Evolutionary conservation across 92 coral and sea anemone species (phyloP), one percentile per base, ranked within the genome.

Genomic region (Porites rus): DNA sequence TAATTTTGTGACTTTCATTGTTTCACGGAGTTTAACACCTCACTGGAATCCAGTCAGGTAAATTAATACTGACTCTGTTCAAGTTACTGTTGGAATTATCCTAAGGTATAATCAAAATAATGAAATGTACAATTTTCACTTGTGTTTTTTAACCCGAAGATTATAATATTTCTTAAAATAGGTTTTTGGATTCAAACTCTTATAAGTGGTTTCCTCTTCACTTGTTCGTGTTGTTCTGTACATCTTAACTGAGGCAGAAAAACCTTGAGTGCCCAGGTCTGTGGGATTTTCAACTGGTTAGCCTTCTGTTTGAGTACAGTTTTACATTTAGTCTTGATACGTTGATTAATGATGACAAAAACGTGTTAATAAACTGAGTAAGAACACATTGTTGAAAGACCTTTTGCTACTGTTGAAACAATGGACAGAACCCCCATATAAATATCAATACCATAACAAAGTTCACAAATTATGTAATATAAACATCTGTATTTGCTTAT

Each of bases 241-340:
- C 68, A 64, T 64, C 68, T 64, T 64, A 64, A 64, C 68, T 64
- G 68, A 64, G 68, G 68, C 68, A 64, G 68, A 64, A 64, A 63
- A 64, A 64, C 68, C 68, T 64, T 64, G 68, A 64, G 68, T 20
- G 68, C 68, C 68, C 68, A 64, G 68, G 68, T 64, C 68, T 64
- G 68, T 64, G 68, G 68, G 68, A 64, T 64, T 64, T 64, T 64
- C 25, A 64, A 64, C 68, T 64, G 68, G 68, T 64, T 64, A 64
- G 68, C 68, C 68, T 64, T 64, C 68, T 64, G 68, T 64, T 64
- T 64, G 68, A 64, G 68, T 64, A 64, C 68, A 64, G 68, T 64
- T 64, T 0, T 64, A 64, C 68, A 64, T 64, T 64, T 64, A 64
- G 25, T 64, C 68, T 64, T 64, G 68, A 64, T 64, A 64, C 68